Percentiles rank a stretch among this genome's conserved stretches.
phyloP scores from a whole-genome alignment of 2,113 vertebrate species.

The Oxygymnocypris stewartii region DNA sequence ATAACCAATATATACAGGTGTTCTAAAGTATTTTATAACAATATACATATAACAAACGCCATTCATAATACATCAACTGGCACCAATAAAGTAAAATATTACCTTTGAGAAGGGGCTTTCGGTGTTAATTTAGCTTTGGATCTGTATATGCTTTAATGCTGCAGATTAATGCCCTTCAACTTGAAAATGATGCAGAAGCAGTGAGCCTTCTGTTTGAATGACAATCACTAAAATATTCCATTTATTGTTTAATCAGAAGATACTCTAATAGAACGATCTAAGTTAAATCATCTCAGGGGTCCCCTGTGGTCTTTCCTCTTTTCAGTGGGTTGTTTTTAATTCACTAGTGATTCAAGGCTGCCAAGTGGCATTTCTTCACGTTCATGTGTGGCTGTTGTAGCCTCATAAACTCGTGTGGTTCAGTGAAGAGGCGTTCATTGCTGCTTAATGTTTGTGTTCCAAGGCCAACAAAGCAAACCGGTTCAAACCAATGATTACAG shows the following conservation, averaged over 20 bases:
- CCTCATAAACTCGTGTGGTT: not conserved
- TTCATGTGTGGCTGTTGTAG: slow-evolving; percentile 1
- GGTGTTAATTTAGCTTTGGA: not conserved
- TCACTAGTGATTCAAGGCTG: slow-evolving; percentile 13
- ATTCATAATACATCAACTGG: not conserved
- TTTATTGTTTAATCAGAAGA: slow-evolving; percentile 19
- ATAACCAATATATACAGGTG: not conserved
- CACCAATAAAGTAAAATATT: not conserved
- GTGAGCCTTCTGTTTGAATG: slow-evolving; percentile 8
- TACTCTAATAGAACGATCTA: not conserved
- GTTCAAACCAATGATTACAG: not conserved
- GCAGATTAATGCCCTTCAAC: not conserved
- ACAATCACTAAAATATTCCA: slow-evolving; percentile 3
- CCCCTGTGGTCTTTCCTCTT: not conserved
- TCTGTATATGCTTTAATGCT: not conserved
- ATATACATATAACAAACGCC: not conserved
- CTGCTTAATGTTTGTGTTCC: not conserved
- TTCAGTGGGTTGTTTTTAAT: not conserved
- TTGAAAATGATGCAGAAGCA: not conserved
- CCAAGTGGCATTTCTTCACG: not conserved
- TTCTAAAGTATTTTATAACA: not conserved
- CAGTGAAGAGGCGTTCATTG: not conserved
- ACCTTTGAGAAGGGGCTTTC: not conserved
- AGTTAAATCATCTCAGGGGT: slow-evolving; percentile 6
- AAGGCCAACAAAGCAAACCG: not conserved